Evolutionary conservation across 2,113 vertebrate species (phyloP), one percentile per base, ranked within the genome.

Genomic region (Indicator maculatus): DNA sequence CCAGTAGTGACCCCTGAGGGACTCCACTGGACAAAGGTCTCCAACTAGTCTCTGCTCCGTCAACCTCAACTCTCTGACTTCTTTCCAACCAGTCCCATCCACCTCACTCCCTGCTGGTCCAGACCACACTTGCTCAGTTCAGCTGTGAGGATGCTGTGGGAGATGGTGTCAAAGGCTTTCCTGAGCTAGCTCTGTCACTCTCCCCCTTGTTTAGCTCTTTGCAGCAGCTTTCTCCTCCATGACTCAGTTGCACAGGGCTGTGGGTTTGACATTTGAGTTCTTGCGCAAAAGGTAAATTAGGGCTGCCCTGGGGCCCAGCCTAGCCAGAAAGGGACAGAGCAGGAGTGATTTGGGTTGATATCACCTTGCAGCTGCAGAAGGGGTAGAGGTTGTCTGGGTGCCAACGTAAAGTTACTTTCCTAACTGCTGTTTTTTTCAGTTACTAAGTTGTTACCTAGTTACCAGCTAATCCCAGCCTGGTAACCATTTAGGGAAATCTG

Each of bases 371-470:
- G 90, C 67, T 65, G 59, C 63, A 83, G 70, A 33, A 74, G 41
- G 4, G 39, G 80, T 7, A 50, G 28, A 36, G 63, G 63, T 12
- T 58, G 26, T 16, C 67, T 50, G 41, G 31, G 41, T 6, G 30
- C 55, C 56, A 41, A 7, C 14, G 56, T 41, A 63, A 79, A 91
- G 85, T 76, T 74, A 70, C 56, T 63, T 59, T 65, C 24, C 85
- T 59, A 45, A 86, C 1, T 31, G 66, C 1, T 75, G 4, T 45
- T 55, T 93, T 93, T 52, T 41, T 5, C 26, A 91, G 81, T 79
- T 60, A 41, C 75, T 80, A 71, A 50, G 74, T 38, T 41, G 87
- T 91, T 91, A 88, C 92, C 70, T 89, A 86, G 86, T 52, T 94
- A 92, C 86, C 81, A 86, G 86, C 11, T 6, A 64, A 71, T 82